Evolutionary conservation across 2,113 vertebrate genomes (phyloP).

Genomic region (Aspiorhynchus laticeps): DNA sequence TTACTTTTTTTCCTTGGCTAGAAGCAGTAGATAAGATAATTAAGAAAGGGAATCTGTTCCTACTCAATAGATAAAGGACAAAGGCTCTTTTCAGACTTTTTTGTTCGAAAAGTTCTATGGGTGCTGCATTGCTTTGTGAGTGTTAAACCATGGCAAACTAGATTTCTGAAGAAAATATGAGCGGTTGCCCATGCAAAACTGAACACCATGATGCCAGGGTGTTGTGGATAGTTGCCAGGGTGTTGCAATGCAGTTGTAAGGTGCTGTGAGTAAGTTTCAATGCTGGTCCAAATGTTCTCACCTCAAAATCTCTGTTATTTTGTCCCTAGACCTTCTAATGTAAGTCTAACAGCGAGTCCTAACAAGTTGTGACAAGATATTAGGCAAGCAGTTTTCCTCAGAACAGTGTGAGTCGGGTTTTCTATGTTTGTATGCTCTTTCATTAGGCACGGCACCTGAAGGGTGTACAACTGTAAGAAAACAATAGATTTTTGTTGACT

Average conservation of each 20-base stretch:
- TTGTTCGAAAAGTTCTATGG: not conserved
- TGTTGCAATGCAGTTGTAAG: conserved; percentile 13
- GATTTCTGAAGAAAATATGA: not conserved
- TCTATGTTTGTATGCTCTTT: not conserved
- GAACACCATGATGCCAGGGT: not conserved
- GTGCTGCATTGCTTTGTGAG: not conserved
- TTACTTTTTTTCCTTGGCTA: not conserved
- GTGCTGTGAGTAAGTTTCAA: not conserved
- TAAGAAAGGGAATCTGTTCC: conserved; percentile 2
- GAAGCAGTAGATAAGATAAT: conserved; percentile 26
- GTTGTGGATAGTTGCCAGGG: not conserved
- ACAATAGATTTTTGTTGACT: not conserved
- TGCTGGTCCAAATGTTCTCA: not conserved
- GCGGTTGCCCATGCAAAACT: not conserved
- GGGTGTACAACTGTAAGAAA: not conserved
- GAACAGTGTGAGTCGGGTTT: not conserved
- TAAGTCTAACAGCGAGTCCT: not conserved
- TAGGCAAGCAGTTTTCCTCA: not conserved
- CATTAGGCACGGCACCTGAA: not conserved
- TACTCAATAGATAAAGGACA: conserved; percentile 12
- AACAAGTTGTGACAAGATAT: not conserved
- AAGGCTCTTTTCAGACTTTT: not conserved
- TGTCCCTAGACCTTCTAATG: not conserved
- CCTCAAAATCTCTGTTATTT: not conserved
- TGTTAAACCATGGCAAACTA: not conserved